phyloP scores from a whole-genome alignment of 2,797 vertebrate species.

The Ctenopoma multispine region DNA sequence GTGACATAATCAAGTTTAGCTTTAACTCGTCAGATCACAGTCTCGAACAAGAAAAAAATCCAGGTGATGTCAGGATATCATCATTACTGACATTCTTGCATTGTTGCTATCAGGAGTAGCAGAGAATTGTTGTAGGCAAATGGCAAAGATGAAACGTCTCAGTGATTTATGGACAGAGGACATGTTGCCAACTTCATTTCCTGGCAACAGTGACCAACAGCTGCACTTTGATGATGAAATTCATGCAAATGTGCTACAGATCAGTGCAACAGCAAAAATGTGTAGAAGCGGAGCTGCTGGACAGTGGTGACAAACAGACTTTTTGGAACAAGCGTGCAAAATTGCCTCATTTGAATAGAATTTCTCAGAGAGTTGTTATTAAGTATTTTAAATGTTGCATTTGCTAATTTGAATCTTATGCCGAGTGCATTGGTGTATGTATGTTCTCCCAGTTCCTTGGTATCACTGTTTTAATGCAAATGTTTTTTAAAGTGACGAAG shows the following conservation, averaged over 20 bases:
- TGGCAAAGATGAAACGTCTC: conserved; percentile 18
- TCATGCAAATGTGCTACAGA: conserved; percentile 29
- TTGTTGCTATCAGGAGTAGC: not conserved
- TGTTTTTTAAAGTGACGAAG: too few relatives aligned
- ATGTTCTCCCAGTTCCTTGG: not conserved
- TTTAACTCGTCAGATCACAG: not conserved
- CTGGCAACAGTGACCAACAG: conserved; percentile 10
- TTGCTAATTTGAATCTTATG: not conserved
- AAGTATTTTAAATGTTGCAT: not conserved
- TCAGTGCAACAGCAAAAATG: conserved; percentile 10
- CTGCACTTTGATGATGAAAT: conserved; percentile 55
- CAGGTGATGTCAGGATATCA: not conserved
- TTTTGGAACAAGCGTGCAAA: not conserved
- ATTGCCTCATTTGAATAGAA: not conserved
- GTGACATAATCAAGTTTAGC: too few relatives aligned
- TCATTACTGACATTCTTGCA: conserved; percentile 1
- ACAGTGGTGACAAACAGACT: not conserved
- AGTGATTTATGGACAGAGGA: conserved; percentile 28
- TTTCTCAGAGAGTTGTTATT: not conserved
- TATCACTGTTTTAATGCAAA: not conserved
- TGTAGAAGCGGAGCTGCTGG: not conserved
- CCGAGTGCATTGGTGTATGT: not conserved
- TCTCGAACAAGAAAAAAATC: not conserved
- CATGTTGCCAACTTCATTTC: conserved; percentile 25
- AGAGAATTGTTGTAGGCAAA: conserved; percentile 13